Conservation (phyloP, 2,888 invertebrate genomes). For the Dione juno region DNA sequence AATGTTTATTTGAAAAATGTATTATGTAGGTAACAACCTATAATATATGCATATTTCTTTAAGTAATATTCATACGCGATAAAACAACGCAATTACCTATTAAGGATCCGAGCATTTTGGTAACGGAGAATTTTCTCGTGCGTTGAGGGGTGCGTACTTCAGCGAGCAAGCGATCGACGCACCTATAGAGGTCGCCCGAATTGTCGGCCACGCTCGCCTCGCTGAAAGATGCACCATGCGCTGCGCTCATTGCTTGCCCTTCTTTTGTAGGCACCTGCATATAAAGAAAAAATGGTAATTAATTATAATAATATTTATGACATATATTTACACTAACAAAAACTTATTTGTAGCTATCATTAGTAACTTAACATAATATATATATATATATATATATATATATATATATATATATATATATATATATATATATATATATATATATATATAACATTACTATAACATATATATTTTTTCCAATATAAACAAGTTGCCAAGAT, state of each 20-base stretch:
- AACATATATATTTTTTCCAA: too few relatives aligned
- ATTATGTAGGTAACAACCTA: too few relatives aligned
- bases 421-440: too few relatives aligned
- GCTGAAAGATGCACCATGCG: conserved; percentile 88
- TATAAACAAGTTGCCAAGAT: too few relatives aligned
- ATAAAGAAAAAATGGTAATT: conserved; percentile 39
- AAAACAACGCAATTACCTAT: conserved; percentile 76
- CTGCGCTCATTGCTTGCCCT: conserved; percentile 86
- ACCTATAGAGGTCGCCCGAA: conserved; percentile 88
- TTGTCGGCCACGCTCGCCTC: conserved; percentile 93
- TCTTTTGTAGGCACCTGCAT: conserved; percentile 87
- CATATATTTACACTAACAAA: too few relatives aligned
- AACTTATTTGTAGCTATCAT: too few relatives aligned
- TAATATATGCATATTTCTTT: neutral
- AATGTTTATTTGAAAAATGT: too few relatives aligned
- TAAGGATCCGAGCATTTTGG: conserved; percentile 90
- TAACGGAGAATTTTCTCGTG: conserved; percentile 89
- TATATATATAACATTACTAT: too few relatives aligned
- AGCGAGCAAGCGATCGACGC: conserved; percentile 87
- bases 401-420: too few relatives aligned
- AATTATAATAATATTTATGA: too few relatives aligned
- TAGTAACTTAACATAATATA: too few relatives aligned
- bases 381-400: too few relatives aligned
- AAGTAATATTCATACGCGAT: neutral
- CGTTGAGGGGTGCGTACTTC: conserved; percentile 86